Conservation (phyloP, 2,888 invertebrate species). For the Cheilosia soror region DNA sequence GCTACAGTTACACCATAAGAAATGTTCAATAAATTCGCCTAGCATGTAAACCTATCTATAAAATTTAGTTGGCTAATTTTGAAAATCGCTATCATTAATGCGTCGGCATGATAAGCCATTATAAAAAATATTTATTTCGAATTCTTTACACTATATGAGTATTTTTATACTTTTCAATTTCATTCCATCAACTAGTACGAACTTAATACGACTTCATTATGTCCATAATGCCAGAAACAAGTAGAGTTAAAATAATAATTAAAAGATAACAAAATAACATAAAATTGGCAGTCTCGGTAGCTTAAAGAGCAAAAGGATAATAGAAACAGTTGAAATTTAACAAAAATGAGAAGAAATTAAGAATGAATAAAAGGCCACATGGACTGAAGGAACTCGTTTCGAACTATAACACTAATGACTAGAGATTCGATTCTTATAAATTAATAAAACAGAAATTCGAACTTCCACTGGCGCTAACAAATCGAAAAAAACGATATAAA, state of each 20-base stretch:
- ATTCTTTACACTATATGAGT: slow-evolving; percentile 14
- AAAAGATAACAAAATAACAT: slow-evolving; percentile 3
- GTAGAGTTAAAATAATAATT: neutral
- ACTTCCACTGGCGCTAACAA: slow-evolving; percentile 13
- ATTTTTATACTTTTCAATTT: slow-evolving; percentile 4
- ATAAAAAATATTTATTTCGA: slow-evolving; percentile 51
- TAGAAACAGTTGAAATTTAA: neutral
- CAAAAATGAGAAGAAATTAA: neutral
- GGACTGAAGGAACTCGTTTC: slow-evolving; percentile 56
- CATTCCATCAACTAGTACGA: neutral
- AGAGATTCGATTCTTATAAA: slow-evolving; percentile 47
- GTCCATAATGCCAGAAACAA: slow-evolving; percentile 10
- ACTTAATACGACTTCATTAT: neutral
- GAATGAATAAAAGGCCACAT: slow-evolving; percentile 43
- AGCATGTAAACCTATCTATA: slow-evolving; percentile 12
- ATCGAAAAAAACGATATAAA: slow-evolving; percentile 24
- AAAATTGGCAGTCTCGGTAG: slow-evolving; percentile 54
- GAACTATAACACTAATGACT: slow-evolving; percentile 57
- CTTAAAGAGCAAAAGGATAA: slow-evolving; percentile 19
- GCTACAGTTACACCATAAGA: slow-evolving; percentile 3
- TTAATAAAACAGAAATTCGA: slow-evolving; percentile 35
- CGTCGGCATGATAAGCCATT: slow-evolving; percentile 38
- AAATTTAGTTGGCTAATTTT: neutral
- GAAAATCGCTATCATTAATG: slow-evolving; percentile 16
- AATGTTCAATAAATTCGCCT: slow-evolving; percentile 10